Percentiles rank a stretch among this genome's conserved stretches.
phyloP scores from a whole-genome alignment of 2,113 vertebrate species.

The Gila orcuttii region DNA sequence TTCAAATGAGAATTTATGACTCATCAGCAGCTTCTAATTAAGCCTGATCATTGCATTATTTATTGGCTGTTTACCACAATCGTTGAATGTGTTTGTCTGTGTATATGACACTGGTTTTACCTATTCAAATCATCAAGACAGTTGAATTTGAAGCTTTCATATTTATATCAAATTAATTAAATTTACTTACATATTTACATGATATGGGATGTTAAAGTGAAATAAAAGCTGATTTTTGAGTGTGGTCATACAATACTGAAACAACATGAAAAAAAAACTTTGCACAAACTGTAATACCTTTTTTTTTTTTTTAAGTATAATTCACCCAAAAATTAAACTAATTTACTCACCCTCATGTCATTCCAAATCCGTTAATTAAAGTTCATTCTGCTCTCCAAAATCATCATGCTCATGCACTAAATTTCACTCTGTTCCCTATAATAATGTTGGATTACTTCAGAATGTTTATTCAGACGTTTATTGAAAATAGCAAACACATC shows the following conservation, averaged over 20 bases:
- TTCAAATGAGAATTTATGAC: constrained; percentile 57
- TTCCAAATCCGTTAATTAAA: not conserved
- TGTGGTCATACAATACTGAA: not conserved
- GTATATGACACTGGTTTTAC: not conserved
- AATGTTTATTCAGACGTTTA: not conserved
- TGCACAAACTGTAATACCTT: not conserved
- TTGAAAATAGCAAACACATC: not conserved
- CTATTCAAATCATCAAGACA: not conserved
- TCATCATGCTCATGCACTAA: not conserved
- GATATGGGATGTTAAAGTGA: not conserved
- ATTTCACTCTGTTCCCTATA: not conserved
- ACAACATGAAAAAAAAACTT: not conserved
- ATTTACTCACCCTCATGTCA: not conserved
- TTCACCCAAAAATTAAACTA: not conserved
- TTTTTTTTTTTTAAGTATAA: not conserved
- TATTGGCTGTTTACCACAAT: constrained; percentile 49
- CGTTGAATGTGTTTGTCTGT: constrained; percentile 15
- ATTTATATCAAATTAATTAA: not conserved
- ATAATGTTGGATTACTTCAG: not conserved
- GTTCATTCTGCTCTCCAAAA: not conserved
- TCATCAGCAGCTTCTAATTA: constrained; percentile 48
- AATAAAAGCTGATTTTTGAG: not conserved
- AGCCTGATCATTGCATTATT: constrained; percentile 45
- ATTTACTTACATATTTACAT: not conserved
- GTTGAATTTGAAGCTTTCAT: not conserved